phyloP scores from a whole-genome alignment of 2,797 vertebrate species.

The Phalloptychus januarius region DNA sequence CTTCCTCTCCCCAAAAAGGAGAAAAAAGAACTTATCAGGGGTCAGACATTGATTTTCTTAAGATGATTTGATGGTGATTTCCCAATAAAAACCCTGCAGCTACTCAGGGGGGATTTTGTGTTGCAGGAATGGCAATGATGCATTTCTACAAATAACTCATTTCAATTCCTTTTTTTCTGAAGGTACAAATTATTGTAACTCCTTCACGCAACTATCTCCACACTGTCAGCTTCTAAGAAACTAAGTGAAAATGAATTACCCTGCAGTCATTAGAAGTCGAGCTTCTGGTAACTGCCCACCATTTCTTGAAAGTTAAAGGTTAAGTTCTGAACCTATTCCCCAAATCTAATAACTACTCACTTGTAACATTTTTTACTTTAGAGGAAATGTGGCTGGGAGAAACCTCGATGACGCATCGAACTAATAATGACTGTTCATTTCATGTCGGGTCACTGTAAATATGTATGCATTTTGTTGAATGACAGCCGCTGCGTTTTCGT shows the following conservation, averaged over 20 bases:
- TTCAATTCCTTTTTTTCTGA: not conserved
- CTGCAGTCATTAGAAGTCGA: not conserved
- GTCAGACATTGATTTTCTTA: not conserved
- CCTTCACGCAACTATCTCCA: not conserved
- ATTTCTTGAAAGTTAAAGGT: not conserved
- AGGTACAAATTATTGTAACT: not conserved
- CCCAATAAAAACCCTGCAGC: slow-evolving; percentile 4
- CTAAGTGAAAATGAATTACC: not conserved
- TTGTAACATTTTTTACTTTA: not conserved
- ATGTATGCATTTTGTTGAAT: slow-evolving; percentile 2
- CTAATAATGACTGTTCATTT: slow-evolving; percentile 5
- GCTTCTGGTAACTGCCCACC: slow-evolving; percentile 12
- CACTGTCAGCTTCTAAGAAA: slow-evolving; percentile 7
- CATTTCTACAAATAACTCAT: slow-evolving; percentile 10
- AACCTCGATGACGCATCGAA: not conserved
- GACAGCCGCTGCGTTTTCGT: slow-evolving; percentile 15
- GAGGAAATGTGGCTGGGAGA: not conserved
- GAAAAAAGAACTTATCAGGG: not conserved
- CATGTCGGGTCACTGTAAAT: slow-evolving; percentile 9
- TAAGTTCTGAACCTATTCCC: not conserved
- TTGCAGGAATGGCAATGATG: slow-evolving; percentile 7
- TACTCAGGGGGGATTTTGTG: slow-evolving; percentile 28
- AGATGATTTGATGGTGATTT: slow-evolving; percentile 41
- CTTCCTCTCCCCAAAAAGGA: not conserved
- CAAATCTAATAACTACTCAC: not conserved